Conservation (phyloP, 1,140 invertebrate species). For the Eufriesea mexicana region DNA sequence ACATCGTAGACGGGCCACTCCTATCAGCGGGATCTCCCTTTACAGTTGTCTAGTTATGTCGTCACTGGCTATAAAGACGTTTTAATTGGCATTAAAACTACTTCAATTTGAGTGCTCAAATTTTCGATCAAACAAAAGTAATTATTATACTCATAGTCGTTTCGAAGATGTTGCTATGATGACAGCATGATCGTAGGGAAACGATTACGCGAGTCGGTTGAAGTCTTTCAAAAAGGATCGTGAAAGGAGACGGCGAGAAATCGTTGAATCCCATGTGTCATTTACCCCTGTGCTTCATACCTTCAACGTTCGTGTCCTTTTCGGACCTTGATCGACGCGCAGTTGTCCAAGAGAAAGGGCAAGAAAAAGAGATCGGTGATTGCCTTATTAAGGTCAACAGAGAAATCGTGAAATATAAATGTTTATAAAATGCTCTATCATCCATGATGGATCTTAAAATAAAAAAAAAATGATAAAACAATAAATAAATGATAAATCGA, state of each 20-base stretch:
- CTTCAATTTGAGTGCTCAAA: not conserved
- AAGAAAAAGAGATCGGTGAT: conserved; percentile 10
- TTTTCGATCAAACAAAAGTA: not conserved
- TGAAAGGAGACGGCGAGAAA: not conserved
- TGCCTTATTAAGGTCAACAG: conserved; percentile 36
- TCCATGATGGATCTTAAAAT: not conserved
- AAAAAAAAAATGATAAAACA: not conserved
- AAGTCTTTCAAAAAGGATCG: not conserved
- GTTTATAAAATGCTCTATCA: not conserved
- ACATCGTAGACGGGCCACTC: not conserved
- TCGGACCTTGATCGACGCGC: conserved; percentile 27
- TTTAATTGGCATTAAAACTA: not conserved
- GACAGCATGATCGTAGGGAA: not conserved
- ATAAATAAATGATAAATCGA: not conserved
- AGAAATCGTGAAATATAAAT: conserved; percentile 31
- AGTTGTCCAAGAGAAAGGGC: conserved; percentile 34
- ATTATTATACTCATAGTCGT: no score
- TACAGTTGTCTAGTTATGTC: not conserved
- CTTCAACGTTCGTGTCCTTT: not conserved
- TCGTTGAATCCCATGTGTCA: not conserved
- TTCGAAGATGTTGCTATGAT: not conserved
- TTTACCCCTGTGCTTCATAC: not conserved
- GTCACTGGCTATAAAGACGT: no score
- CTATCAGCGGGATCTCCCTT: not conserved
- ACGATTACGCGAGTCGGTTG: not conserved